Percentiles rank a stretch among this genome's conserved stretches.
Conservation (phyloP, 2,113 vertebrate species). For the Fregata magnificens region DNA sequence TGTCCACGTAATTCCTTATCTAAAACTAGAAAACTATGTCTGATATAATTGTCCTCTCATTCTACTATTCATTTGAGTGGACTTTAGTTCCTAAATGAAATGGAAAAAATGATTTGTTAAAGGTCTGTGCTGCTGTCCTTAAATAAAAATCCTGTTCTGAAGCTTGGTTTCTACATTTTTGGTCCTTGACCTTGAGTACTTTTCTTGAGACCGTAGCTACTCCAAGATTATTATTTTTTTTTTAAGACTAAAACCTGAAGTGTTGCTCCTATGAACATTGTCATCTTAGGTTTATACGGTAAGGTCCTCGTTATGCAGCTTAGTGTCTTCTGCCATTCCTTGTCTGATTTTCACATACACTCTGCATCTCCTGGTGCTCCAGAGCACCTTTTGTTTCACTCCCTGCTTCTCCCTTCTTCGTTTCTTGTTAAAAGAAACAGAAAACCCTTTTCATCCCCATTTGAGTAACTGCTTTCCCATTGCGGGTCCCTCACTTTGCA, state of each 20-base stretch:
- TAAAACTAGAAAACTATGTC: not conserved
- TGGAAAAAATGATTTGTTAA: not conserved
- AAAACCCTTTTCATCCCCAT: not conserved
- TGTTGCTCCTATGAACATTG: fast-evolving
- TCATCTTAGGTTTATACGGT: not conserved
- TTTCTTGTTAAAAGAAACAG: not conserved
- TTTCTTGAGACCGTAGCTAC: not conserved
- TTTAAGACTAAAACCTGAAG: not conserved
- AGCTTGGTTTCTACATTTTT: not conserved
- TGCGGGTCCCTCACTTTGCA: fast-evolving
- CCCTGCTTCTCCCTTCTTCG: not conserved
- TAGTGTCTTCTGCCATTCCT: not conserved
- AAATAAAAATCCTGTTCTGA: not conserved
- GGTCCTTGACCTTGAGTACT: not conserved
- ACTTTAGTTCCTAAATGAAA: not conserved
- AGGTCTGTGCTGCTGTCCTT: not conserved
- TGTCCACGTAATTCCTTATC: not conserved
- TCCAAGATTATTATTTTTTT: not conserved
- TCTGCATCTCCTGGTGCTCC: not conserved
- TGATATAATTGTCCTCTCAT: not conserved
- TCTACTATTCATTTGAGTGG: not conserved
- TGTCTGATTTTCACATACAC: not conserved
- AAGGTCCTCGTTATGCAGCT: not conserved
- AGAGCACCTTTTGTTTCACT: not conserved
- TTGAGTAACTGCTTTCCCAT: not conserved